Conservation (phyloP, 1,140 invertebrate species). For the Formica exsecta region DNA sequence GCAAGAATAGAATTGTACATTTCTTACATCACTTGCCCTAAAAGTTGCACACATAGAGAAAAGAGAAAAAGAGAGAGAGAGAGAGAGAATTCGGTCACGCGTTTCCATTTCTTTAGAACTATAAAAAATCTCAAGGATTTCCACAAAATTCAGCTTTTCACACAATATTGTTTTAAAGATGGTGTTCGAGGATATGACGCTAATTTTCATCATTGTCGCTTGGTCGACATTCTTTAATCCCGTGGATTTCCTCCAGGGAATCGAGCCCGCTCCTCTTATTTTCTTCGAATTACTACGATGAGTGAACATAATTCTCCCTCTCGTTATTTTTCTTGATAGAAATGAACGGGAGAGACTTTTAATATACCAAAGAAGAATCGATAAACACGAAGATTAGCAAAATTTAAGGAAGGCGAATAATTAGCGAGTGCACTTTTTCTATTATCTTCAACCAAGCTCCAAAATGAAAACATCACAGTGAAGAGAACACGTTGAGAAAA, state of each 20-base stretch:
- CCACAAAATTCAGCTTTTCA: neutral
- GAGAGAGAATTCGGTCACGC: neutral
- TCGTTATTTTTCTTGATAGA: neutral
- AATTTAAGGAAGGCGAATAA: neutral
- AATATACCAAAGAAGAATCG: neutral
- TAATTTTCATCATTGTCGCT: constrained; percentile 15
- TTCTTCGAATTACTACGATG: neutral
- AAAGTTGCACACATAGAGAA: neutral
- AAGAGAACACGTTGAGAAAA: neutral
- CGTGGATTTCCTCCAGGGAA: constrained; percentile 2
- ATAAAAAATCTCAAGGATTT: neutral
- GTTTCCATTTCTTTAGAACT: neutral
- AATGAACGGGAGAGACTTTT: neutral
- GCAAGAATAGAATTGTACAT: neutral
- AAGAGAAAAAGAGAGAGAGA: no score
- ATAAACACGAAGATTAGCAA: neutral
- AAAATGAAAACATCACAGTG: neutral
- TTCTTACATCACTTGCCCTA: neutral
- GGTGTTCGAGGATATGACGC: neutral
- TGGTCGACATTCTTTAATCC: constrained; percentile 10
- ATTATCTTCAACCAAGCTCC: neutral
- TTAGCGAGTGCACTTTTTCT: neutral
- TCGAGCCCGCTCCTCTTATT: neutral
- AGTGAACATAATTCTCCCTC: neutral
- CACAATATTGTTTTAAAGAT: neutral